Evolutionary conservation across 35 echinoderm and acorn worm genomes (phyloP).

Genomic region (Chiridota heheva): DNA sequence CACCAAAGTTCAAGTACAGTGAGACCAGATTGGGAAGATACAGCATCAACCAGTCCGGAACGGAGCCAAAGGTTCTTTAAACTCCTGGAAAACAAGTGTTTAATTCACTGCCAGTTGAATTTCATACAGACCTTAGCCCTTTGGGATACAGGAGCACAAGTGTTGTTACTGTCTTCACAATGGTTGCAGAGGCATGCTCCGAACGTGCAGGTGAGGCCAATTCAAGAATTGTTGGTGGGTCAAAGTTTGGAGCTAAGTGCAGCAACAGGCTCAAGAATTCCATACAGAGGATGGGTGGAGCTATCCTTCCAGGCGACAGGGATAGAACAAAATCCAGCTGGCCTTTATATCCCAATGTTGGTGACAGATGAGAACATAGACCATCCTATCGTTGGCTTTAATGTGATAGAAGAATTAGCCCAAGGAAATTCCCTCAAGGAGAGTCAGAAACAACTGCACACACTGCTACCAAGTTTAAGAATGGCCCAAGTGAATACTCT

Average conservation of each 20-base stretch:
- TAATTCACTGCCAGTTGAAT: conserved; percentile 41
- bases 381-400: conserved; percentile 16
- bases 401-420: conserved; percentile 29
- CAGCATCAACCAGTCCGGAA: conserved; percentile 6
- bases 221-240: conserved; percentile 29
- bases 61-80: not conserved
- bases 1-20: not conserved
- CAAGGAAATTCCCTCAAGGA: not conserved
- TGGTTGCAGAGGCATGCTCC: conserved; percentile 40
- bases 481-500: not conserved
- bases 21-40: conserved; percentile 1
- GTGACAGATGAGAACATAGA: conserved; percentile 27
- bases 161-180: conserved; percentile 51
- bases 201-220: conserved; percentile 10
- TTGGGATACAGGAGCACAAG: conserved; percentile 74
- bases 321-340: not conserved
- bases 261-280: conserved; percentile 2
- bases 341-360: conserved; percentile 6
- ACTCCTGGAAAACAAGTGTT: conserved; percentile 47
- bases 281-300: conserved; percentile 15
- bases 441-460: not conserved
- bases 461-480: conserved; percentile 3
- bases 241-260: no score
- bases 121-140: conserved; percentile 2
- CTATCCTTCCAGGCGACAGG: not conserved